Conservation (phyloP, 2,888 invertebrate genomes). For the Falcaria lacertinaria region DNA sequence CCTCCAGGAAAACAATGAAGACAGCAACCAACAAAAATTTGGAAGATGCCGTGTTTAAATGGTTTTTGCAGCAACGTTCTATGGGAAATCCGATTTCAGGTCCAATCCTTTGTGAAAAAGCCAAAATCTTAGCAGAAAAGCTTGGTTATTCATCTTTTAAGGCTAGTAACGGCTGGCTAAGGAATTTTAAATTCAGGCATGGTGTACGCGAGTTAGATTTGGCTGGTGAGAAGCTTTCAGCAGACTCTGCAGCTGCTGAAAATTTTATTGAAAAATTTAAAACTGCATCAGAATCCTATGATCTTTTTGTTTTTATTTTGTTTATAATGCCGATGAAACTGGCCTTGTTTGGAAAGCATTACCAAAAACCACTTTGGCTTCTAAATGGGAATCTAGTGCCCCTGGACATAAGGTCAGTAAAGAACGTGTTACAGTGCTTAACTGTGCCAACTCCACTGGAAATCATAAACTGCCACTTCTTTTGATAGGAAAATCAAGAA, state of each 20-base stretch:
- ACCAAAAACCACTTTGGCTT: slow-evolving; percentile 20
- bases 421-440: slow-evolving; percentile 16
- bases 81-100: slow-evolving; percentile 22
- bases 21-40: slow-evolving; percentile 22
- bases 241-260: slow-evolving; percentile 16
- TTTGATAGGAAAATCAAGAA: slow-evolving; percentile 17
- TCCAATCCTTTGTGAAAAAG: slow-evolving; percentile 21
- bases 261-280: slow-evolving; percentile 19
- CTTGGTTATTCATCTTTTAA: slow-evolving; percentile 13
- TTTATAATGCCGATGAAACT: slow-evolving; percentile 13
- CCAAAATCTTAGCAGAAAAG: slow-evolving; percentile 13
- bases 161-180: slow-evolving; percentile 15
- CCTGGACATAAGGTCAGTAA: slow-evolving; percentile 18
- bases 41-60: slow-evolving; percentile 26
- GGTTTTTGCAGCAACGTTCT: slow-evolving; percentile 14
- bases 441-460: slow-evolving; percentile 17
- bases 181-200: slow-evolving; percentile 20
- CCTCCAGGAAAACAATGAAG: slow-evolving; percentile 23
- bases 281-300: slow-evolving; percentile 16
- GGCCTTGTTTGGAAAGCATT: slow-evolving; percentile 25
- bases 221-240: slow-evolving; percentile 19
- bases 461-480: slow-evolving; percentile 18
- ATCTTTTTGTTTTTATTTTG: slow-evolving; percentile 9
- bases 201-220: slow-evolving; percentile 15
- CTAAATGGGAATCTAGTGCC: slow-evolving; percentile 17